Evolutionary conservation across 2,113 vertebrate genomes (phyloP).

Genomic region (Corynorhinus townsendii): DNA sequence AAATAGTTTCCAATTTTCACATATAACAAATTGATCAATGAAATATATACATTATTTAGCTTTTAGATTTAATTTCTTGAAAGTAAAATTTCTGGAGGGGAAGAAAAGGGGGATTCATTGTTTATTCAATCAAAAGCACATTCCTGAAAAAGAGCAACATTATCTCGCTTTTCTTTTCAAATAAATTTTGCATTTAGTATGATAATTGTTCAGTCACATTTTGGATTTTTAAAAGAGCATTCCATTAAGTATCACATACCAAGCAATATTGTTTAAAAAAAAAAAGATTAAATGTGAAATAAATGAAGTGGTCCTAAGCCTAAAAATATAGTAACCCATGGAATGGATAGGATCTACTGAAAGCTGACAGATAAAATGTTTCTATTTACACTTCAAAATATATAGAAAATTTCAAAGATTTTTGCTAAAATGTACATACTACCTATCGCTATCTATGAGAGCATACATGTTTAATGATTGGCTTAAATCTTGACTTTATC

Average conservation of each 20-base stretch:
- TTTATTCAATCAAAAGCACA: neutral
- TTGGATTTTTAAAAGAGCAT: neutral
- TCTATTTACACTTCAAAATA: neutral
- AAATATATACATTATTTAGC: neutral
- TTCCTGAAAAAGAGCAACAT: neutral
- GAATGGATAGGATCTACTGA: neutral
- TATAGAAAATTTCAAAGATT: neutral
- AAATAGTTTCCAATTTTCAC: neutral
- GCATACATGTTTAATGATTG: neutral
- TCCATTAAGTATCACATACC: neutral
- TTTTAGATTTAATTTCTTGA: neutral
- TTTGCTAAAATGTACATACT: neutral
- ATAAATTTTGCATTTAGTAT: neutral
- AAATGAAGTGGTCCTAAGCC: neutral
- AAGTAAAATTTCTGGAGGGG: neutral
- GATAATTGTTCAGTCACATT: neutral
- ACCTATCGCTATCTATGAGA: neutral
- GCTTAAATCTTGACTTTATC: neutral
- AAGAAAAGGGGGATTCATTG: neutral
- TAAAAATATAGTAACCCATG: neutral
- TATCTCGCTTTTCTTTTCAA: neutral
- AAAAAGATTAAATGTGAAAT: neutral
- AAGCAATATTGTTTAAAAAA: neutral
- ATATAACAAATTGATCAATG: neutral
- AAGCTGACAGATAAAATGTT: neutral